A percentile compares a stretch with the other conserved stretches of the same genome.
Evolutionary conservation across 1,140 invertebrate species (phyloP).

Genomic region (Mycetomoellerius zeteki): DNA sequence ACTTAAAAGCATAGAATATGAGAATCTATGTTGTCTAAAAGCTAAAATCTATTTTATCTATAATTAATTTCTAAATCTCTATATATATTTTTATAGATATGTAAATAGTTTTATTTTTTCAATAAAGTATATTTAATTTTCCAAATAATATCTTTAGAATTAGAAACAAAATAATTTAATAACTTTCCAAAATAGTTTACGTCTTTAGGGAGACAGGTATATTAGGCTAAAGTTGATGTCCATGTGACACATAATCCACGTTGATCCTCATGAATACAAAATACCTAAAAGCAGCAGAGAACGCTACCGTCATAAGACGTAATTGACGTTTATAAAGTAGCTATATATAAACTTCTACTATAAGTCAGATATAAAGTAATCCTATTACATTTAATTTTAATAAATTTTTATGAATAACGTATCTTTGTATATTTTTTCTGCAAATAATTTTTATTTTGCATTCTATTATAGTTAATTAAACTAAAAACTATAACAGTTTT

Average conservation of each 20-base stretch:
- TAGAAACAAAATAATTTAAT: constrained; percentile 24
- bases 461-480: background rate
- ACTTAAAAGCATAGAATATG: constrained; percentile 41
- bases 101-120: background rate
- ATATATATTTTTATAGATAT: background rate
- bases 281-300: constrained; percentile 60
- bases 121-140: background rate
- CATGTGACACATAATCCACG: constrained; percentile 72
- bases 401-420: constrained; percentile 7
- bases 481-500: background rate
- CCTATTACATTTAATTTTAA: background rate
- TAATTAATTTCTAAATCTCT: background rate
- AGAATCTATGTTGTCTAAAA: constrained; percentile 33
- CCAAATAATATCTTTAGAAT: background rate
- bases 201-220: constrained; percentile 23
- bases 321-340: constrained; percentile 52
- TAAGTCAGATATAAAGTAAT: constrained; percentile 22
- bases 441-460: background rate
- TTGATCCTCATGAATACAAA: constrained; percentile 74
- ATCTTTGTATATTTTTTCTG: background rate
- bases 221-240: constrained; percentile 47
- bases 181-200: constrained; percentile 39
- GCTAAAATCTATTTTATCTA: too few relatives aligned
- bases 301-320: constrained; percentile 31
- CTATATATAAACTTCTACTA: constrained; percentile 28